Conservation (phyloP, 2,888 invertebrate species). For the Scaptodrosophila latifasciaeformis region DNA sequence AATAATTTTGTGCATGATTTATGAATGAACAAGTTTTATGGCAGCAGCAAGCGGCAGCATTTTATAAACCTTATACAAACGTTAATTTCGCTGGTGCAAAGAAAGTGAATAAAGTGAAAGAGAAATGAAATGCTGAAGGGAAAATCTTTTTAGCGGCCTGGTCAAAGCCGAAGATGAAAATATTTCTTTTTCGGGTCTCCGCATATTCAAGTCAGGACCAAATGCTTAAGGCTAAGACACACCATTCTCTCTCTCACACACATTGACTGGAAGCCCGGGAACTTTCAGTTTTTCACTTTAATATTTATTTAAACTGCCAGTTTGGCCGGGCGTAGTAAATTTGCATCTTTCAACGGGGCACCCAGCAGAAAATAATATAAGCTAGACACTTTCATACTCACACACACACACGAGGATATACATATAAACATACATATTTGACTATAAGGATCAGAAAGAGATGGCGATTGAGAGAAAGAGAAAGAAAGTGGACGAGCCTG, state of each 20-base stretch:
- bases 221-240: slow-evolving; percentile 20
- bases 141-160: not conserved
- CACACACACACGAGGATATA: too few relatives aligned
- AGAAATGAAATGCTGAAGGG: slow-evolving; percentile 2
- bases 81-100: slow-evolving; percentile 47
- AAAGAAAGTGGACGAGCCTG: not conserved
- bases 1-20: slow-evolving; percentile 67
- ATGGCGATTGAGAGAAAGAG: not conserved
- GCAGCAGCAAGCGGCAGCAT: slow-evolving; percentile 21
- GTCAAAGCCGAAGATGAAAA: slow-evolving; percentile 1
- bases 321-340: slow-evolving; percentile 51
- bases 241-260: slow-evolving; percentile 10
- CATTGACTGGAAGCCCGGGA: not conserved
- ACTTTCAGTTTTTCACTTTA: slow-evolving; percentile 53
- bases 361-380: not conserved
- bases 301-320: slow-evolving; percentile 65
- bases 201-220: too few relatives aligned
- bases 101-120: slow-evolving; percentile 14
- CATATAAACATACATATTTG: too few relatives aligned
- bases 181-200: too few relatives aligned
- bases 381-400: too few relatives aligned
- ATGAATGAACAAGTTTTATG: slow-evolving; percentile 66
- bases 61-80: slow-evolving; percentile 56
- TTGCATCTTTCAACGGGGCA: slow-evolving; percentile 58
- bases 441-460: too few relatives aligned